Evolutionary conservation across 2,888 invertebrate genomes (phyloP), one percentile per base, ranked within the genome.

Genomic region (Drosophila austrosaltans): DNA sequence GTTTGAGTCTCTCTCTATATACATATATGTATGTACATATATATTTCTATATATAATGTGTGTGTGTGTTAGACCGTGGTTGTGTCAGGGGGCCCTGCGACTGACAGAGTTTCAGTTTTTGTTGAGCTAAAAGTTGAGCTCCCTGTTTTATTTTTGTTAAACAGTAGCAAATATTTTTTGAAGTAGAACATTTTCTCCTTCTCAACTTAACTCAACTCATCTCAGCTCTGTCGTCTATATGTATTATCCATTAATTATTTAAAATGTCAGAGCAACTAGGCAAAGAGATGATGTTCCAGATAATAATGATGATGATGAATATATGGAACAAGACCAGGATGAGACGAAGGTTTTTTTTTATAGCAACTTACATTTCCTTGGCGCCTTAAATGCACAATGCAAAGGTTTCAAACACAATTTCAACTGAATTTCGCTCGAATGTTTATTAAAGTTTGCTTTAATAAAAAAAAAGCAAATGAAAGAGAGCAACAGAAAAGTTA

Each of bases 181-280:
- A 16, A 60, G 66, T 53, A 30, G 22, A 22, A 69, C 69, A 63
- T 65, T 53, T 57, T 8, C 60, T 44, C 48, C 66, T 16, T 32
- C 28, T 42, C 48, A 22, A 30, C 12, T 20, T 39, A 30, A 25
- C 40, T 3, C 20, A 25, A 32, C 39, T 8, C 56, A 54, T 62
- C 60, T 69, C 36, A 64, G 61, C 61, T 65, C 25, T 12, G 48
- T 4, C 48, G 10, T 48, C 48, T 70, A 67, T 81, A 82, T 83
- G 81, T 83, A 83, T 83, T 88, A 88, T 74, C 81, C 87, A 83
- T 83, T 88, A 83, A 83, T 86, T 83, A 83, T 83, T 83, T 83
- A 88, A 82, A 88, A 83, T 86, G 88, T 83, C 88, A 86, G 88
- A 82, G 83, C 67, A 82, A 83, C 83, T 88, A 78, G 88, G 86